Conservation (phyloP, 1,140 invertebrate genomes). For the Thalassaphorura encarpata region DNA sequence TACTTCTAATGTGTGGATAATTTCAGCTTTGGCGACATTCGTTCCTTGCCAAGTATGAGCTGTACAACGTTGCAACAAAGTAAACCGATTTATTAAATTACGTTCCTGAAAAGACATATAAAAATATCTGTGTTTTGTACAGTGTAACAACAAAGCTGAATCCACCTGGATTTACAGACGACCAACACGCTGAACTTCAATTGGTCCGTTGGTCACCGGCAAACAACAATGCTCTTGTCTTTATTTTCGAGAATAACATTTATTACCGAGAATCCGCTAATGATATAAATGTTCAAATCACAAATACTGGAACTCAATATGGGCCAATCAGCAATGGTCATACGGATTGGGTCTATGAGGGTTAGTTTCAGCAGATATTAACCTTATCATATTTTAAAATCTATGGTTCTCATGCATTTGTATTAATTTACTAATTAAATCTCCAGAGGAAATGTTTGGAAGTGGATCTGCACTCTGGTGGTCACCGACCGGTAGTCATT, state of each 20-base stretch:
- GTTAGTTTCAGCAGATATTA: constrained; percentile 42
- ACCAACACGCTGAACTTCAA: constrained; percentile 45
- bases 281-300: constrained; percentile 43
- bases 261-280: constrained; percentile 52
- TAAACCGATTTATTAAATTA: constrained; percentile 30
- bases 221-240: constrained; percentile 62
- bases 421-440: not conserved
- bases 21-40: constrained; percentile 50
- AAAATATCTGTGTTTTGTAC: not conserved
- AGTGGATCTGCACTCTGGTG: constrained; percentile 81
- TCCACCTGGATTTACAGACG: not conserved
- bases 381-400: not conserved
- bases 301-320: constrained; percentile 42
- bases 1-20: constrained; percentile 20
- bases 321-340: constrained; percentile 66
- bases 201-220: constrained; percentile 60
- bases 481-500: constrained; percentile 60
- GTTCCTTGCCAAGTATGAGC: constrained; percentile 46
- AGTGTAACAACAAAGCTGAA: not conserved
- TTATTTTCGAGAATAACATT: constrained; percentile 71
- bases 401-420: not conserved
- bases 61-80: constrained; percentile 45
- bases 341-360: constrained; percentile 73
- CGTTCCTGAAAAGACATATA: not conserved
- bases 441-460: constrained; percentile 79